phyloP scores from a whole-genome alignment of 2,888 invertebrate species.

The Apoda limacodes region DNA sequence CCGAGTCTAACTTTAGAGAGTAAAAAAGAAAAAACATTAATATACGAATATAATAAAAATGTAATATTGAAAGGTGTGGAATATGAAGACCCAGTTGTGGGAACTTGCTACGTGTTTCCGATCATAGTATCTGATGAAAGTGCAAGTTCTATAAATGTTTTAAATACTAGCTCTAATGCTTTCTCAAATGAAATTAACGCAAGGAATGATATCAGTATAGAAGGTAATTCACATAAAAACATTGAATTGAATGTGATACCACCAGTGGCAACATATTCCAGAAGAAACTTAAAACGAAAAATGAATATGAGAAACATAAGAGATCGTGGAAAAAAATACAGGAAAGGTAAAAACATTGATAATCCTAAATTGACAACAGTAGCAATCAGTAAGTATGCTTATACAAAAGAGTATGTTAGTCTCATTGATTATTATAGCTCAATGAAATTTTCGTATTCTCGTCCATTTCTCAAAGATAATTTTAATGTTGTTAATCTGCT shows the following conservation, averaged over 20 bases:
- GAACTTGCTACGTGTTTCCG: slow-evolving; percentile 37
- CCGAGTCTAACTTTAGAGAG: too few species aligned
- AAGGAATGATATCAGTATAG: too few species aligned
- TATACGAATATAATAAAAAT: slow-evolving; percentile 25
- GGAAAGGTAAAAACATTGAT: slow-evolving; percentile 54
- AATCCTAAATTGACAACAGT: slow-evolving; percentile 32
- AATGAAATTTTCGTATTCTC: slow-evolving; percentile 49
- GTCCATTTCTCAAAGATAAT: slow-evolving; percentile 45
- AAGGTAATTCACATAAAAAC: too few species aligned
- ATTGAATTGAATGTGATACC: slow-evolving; percentile 12
- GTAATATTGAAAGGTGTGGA: slow-evolving; percentile 34
- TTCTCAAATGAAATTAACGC: too few species aligned
- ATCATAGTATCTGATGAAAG: too few species aligned
- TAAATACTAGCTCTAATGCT: too few species aligned
- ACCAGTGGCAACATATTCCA: slow-evolving; percentile 11
- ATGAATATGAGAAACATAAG: slow-evolving; percentile 11
- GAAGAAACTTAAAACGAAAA: slow-evolving; percentile 38
- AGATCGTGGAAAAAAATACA: slow-evolving; percentile 33
- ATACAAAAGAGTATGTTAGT: slow-evolving; percentile 39
- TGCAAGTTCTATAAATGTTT: too few species aligned
- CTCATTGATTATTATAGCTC: slow-evolving; percentile 44
- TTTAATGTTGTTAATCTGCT: slow-evolving; percentile 35
- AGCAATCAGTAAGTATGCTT: slow-evolving; percentile 29
- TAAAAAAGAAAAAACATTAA: too few species aligned
- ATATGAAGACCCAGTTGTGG: slow-evolving; percentile 33